Percentiles rank a stretch among this genome's conserved stretches.
phyloP scores from a whole-genome alignment of 2,113 vertebrate genomes.

The Ovibos moschatus region DNA sequence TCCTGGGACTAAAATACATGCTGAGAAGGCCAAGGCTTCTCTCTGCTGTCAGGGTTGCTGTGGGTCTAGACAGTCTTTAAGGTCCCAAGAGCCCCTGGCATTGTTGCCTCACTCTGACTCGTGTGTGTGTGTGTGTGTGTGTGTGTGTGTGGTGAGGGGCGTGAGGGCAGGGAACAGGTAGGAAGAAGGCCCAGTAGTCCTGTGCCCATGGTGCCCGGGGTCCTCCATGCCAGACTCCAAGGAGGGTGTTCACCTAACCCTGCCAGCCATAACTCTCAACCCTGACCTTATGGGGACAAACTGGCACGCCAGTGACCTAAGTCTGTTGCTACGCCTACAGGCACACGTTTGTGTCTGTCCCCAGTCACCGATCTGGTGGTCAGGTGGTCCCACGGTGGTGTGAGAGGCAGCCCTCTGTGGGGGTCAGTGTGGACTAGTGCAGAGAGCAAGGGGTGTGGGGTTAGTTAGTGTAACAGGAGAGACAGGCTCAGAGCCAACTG shows the following conservation, averaged over 20 bases:
- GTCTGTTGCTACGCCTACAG: background rate
- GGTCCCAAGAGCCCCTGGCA: background rate
- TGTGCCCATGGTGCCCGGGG: too few relatives aligned
- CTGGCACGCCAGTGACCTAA: background rate
- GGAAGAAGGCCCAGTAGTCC: fast-evolving
- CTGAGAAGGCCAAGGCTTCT: background rate
- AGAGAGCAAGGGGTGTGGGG: background rate
- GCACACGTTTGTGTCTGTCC: background rate
- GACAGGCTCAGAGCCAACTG: too few relatives aligned
- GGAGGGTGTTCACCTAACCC: background rate
- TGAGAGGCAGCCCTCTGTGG: background rate
- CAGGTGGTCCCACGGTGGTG: too few relatives aligned
- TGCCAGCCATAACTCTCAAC: background rate
- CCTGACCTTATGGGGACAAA: background rate
- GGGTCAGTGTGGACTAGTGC: background rate
- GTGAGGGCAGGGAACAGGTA: background rate
- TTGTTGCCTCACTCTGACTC: background rate
- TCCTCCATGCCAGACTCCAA: background rate
- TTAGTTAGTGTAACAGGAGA: too few relatives aligned
- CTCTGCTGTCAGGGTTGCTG: background rate
- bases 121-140: background rate
- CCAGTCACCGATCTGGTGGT: background rate
- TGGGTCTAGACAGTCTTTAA: background rate
- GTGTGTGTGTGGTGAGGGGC: background rate
- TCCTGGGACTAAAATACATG: background rate